phyloP scores from a whole-genome alignment of 2,113 vertebrate species.

The Entelurus aequoreus region DNA sequence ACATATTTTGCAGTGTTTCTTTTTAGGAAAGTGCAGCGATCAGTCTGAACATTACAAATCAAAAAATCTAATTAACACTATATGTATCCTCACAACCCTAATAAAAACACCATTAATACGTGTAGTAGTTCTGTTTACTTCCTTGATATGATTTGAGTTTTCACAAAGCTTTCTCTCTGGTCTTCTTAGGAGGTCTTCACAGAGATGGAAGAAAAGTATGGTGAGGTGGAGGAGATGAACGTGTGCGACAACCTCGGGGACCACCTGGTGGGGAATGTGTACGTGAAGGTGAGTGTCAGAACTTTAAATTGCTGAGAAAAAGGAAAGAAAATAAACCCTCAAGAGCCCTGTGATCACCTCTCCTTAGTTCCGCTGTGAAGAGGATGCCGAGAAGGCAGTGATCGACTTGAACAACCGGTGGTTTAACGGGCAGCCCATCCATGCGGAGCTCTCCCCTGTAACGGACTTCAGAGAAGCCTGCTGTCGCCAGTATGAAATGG shows the following conservation, averaged over 20 bases:
- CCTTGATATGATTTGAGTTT: no score
- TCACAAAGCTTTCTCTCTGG: not conserved
- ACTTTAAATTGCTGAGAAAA: not conserved
- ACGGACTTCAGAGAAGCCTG: conserved; percentile 99
- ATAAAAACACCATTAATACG: no score
- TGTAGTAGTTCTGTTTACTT: no score
- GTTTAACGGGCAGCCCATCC: conserved; percentile 97
- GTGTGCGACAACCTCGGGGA: conserved; percentile 97
- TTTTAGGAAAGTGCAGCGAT: no score
- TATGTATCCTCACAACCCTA: no score
- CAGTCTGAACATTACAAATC: no score
- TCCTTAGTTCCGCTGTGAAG: conserved; percentile 87
- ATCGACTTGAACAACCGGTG: conserved; percentile 97
- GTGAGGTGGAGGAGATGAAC: conserved; percentile 98
- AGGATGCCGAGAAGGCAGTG: conserved; percentile 96
- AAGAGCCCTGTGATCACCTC: not conserved
- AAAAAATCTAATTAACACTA: no score
- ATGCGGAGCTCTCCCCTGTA: conserved; percentile 94
- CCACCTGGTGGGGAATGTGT: conserved; percentile 96
- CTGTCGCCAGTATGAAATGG: conserved; percentile 98
- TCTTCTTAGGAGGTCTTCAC: conserved; percentile 88
- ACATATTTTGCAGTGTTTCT: no score
- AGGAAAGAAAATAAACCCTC: no score
- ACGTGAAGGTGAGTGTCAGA: conserved; percentile 83
- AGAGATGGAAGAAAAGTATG: conserved; percentile 98